phyloP scores from a whole-genome alignment of 2,797 vertebrate genomes.

The Chelon labrosus region DNA sequence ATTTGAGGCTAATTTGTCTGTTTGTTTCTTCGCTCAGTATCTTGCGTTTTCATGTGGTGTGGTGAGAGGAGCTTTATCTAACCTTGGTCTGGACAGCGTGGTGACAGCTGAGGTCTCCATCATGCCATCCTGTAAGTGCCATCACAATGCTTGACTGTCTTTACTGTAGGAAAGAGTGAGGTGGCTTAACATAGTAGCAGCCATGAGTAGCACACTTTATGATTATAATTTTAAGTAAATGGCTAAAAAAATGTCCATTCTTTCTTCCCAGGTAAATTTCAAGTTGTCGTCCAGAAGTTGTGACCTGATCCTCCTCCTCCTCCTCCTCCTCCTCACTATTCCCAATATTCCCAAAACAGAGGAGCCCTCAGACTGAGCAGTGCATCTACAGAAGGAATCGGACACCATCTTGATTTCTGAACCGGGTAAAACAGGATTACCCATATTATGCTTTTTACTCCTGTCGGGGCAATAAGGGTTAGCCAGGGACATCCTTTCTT shows the following conservation, averaged over 20 bases:
- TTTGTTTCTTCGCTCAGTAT: constrained; percentile 78
- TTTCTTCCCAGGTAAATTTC: constrained; percentile 86
- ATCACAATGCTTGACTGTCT: neutral
- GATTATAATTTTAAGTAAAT: neutral
- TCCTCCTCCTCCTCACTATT: too few species aligned
- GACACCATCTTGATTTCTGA: constrained; percentile 19
- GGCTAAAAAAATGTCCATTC: constrained; percentile 6
- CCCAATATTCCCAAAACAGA: neutral
- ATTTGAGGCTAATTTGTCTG: neutral
- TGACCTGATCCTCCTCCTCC: constrained; percentile 56
- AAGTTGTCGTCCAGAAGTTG: constrained; percentile 87
- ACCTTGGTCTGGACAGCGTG: constrained; percentile 87
- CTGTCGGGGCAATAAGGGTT: neutral
- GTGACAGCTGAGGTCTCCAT: constrained; percentile 89
- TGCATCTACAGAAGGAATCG: constrained; percentile 14
- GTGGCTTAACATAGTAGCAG: neutral
- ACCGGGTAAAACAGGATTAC: constrained; percentile 8
- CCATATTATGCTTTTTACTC: constrained; percentile 10
- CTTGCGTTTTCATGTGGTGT: constrained; percentile 91
- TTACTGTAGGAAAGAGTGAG: neutral
- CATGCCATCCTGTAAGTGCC: constrained; percentile 91
- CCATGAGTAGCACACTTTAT: too few species aligned
- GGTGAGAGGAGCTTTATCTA: constrained; percentile 87
- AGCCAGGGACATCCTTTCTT: neutral
- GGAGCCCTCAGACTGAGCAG: constrained; percentile 9